Conservation (phyloP, 2,113 vertebrate genomes). For the Pardalotus punctatus region DNA sequence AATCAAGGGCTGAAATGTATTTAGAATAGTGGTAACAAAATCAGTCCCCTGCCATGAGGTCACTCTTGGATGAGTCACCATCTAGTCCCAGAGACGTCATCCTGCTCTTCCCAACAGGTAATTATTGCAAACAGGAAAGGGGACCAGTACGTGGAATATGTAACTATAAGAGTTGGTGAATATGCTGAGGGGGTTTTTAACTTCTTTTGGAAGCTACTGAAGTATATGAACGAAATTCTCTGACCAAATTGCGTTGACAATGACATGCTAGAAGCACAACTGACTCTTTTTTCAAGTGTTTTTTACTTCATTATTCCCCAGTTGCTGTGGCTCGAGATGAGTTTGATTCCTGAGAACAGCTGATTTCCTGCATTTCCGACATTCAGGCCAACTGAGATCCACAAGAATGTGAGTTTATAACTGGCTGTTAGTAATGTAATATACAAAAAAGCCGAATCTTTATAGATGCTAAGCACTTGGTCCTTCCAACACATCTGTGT, state of each 20-base stretch:
- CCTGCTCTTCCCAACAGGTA: not conserved
- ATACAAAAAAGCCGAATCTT: not conserved
- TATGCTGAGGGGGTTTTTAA: fast-evolving
- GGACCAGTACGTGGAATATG: not conserved
- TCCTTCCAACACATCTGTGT: not conserved
- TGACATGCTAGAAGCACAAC: not conserved
- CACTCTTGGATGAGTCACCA: not conserved
- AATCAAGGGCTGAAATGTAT: not conserved
- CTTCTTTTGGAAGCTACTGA: not conserved
- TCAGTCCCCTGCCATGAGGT: not conserved
- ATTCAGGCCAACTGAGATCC: not conserved
- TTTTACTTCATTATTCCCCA: not conserved
- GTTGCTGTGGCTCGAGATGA: not conserved
- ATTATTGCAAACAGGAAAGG: not conserved
- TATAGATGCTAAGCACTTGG: not conserved
- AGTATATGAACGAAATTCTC: not conserved
- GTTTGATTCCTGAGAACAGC: not conserved
- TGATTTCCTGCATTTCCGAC: not conserved
- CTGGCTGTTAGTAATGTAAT: not conserved
- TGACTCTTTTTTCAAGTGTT: not conserved
- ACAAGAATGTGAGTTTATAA: not conserved
- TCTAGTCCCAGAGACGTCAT: not conserved
- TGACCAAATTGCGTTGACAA: not conserved
- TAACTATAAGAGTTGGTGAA: not conserved
- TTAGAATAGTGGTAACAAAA: not conserved